Percentiles rank a stretch among this genome's conserved stretches.
Conservation (phyloP, 2,113 vertebrate genomes). For the Bubo blakistoni region DNA sequence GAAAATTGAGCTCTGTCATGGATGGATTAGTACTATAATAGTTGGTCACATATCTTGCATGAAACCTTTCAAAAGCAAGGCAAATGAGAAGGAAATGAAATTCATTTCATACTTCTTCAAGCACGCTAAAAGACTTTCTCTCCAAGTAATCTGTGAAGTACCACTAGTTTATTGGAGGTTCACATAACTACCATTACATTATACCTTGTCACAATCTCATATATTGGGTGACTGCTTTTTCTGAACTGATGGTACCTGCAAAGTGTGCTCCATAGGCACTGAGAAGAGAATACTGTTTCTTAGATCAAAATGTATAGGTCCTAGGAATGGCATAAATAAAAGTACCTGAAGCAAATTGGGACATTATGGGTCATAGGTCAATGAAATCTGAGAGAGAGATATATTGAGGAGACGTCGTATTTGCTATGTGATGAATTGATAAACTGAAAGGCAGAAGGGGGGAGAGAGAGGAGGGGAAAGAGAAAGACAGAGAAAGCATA, state of each 20-base stretch:
- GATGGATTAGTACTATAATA: constrained; percentile 99
- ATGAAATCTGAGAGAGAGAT: constrained; percentile 53
- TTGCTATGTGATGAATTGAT: constrained; percentile 54
- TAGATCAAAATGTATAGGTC: constrained; percentile 68
- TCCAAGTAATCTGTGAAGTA: constrained; percentile 85
- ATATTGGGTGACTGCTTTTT: constrained; percentile 82
- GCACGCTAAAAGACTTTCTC: constrained; percentile 89
- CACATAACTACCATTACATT: constrained; percentile 84
- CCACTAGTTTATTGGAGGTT: constrained; percentile 84
- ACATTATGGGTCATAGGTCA: constrained; percentile 72
- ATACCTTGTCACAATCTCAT: constrained; percentile 84
- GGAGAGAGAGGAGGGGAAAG: not conserved
- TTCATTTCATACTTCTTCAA: constrained; percentile 99
- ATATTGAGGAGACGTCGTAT: not conserved
- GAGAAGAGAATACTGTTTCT: constrained; percentile 53
- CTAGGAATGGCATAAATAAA: constrained; percentile 68
- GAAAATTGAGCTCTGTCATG: constrained; percentile 99
- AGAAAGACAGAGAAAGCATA: not conserved
- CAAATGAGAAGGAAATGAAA: constrained; percentile 95
- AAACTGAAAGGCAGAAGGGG: not conserved
- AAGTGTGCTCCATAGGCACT: constrained; percentile 61
- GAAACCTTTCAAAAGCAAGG: constrained; percentile 94
- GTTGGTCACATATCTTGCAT: constrained; percentile 95
- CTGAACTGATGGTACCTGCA: constrained; percentile 74
- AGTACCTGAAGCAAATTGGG: constrained; percentile 61